phyloP scores from a whole-genome alignment of 2,888 invertebrate species.

The Eurytoma adleriae region DNA sequence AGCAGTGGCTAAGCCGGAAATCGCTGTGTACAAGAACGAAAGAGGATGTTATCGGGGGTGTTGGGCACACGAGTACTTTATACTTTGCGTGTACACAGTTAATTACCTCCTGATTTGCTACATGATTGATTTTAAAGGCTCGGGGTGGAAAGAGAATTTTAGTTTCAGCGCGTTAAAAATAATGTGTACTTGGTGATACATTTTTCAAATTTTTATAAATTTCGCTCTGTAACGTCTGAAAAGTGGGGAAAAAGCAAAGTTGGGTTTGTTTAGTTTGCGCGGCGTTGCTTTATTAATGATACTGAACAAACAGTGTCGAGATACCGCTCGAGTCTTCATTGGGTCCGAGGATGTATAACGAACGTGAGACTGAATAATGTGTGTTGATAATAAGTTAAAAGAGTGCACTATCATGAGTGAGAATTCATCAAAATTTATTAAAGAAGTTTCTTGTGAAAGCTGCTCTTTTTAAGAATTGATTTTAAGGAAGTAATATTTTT shows the following conservation, averaged over 20 bases:
- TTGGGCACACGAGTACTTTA: too few relatives aligned
- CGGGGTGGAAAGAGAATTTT: too few relatives aligned
- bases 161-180: too few relatives aligned
- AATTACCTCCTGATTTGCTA: too few relatives aligned
- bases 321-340: constrained; percentile 35
- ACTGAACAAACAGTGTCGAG: constrained; percentile 24
- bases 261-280: background rate
- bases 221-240: too few relatives aligned
- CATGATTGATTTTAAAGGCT: too few relatives aligned
- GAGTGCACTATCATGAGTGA: constrained; percentile 25
- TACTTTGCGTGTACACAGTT: too few relatives aligned
- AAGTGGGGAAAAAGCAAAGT: too few relatives aligned
- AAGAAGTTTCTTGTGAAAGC: background rate
- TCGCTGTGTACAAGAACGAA: background rate
- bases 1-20: background rate
- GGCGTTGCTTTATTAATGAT: constrained; percentile 1
- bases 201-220: too few relatives aligned
- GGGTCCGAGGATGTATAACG: constrained; percentile 29
- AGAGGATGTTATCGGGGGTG: background rate
- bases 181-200: too few relatives aligned
- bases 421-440: constrained; percentile 28
- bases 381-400: constrained; percentile 14
- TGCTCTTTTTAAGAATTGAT: background rate
- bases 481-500: background rate
- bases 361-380: constrained; percentile 37